Percentiles rank a stretch among this genome's conserved stretches.
phyloP scores from a whole-genome alignment of 2,113 vertebrate species.

The Centropristis striata region DNA sequence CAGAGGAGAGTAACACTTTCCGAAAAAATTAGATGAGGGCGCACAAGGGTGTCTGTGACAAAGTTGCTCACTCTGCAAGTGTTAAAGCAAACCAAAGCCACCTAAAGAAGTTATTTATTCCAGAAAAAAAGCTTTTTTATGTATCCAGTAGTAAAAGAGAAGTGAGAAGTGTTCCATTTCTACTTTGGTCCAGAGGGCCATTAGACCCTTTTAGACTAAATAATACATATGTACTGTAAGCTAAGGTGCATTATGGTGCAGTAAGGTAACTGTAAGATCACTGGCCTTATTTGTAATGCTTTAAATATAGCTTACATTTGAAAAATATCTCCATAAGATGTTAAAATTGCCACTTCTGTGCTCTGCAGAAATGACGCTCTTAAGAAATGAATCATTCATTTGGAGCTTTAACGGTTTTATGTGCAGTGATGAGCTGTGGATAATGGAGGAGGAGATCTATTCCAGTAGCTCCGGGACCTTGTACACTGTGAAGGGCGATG shows the following conservation, averaged over 20 bases:
- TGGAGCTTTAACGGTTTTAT: conserved; percentile 26
- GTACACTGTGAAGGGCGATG: conserved; percentile 13
- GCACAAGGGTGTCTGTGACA: neutral
- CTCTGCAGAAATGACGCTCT: conserved; percentile 20
- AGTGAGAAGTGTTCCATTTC: conserved; percentile 6
- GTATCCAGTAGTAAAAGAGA: conserved; percentile 12
- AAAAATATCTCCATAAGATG: conserved; percentile 17
- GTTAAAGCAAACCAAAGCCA: neutral
- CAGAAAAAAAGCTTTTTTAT: conserved; percentile 55
- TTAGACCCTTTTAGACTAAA: conserved; percentile 42
- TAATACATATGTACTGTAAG: conserved; percentile 51
- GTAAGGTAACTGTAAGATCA: conserved; percentile 1
- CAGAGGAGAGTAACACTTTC: neutral
- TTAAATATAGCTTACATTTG: conserved; percentile 41
- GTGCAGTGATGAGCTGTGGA: conserved; percentile 32
- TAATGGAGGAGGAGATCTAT: conserved; percentile 13
- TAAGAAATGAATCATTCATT: conserved; percentile 60
- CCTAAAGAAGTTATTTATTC: conserved; percentile 23
- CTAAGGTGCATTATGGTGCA: conserved; percentile 19
- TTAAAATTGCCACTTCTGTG: conserved; percentile 10
- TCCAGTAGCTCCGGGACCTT: conserved; percentile 14
- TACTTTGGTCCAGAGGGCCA: neutral
- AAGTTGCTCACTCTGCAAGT: neutral
- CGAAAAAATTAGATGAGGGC: conserved; percentile 12
- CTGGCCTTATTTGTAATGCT: conserved; percentile 29